Percentiles rank a stretch among this genome's conserved stretches.
Evolutionary conservation across 2,113 vertebrate genomes (phyloP).

Genomic region (Heliornis fulica): DNA sequence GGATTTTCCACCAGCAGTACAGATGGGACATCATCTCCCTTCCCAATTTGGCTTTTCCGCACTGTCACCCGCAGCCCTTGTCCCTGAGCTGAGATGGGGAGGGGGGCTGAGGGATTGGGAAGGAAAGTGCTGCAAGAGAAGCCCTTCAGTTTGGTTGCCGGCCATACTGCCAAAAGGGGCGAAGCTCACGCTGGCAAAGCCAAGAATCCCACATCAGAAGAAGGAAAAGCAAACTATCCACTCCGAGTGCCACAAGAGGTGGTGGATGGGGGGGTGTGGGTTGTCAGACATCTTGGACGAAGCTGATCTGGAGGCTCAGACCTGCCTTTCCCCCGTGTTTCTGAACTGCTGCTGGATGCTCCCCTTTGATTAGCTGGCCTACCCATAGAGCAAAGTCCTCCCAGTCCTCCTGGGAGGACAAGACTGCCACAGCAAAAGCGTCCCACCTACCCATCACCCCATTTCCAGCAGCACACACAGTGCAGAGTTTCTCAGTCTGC

Average conservation of each 20-base stretch:
- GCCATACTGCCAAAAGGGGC: not conserved
- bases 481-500: not conserved
- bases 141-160: accelerated
- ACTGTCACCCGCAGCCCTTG: accelerated
- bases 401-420: not conserved
- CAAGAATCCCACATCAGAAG: not conserved
- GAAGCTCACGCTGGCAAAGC: not conserved
- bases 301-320: not conserved
- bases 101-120: too few species aligned
- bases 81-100: too few species aligned
- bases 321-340: not conserved
- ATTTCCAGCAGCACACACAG: accelerated
- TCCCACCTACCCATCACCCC: not conserved
- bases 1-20: not conserved
- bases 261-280: too few species aligned
- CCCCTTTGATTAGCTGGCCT: accelerated
- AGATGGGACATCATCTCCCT: not conserved
- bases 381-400: not conserved
- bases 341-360: not conserved
- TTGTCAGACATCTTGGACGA: not conserved
- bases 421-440: accelerated
- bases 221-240: too few species aligned
- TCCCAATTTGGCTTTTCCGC: accelerated
- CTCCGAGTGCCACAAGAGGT: accelerated
- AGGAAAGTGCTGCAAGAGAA: not conserved